A percentile compares a stretch with the other conserved stretches of the same genome.
These are phyloP conservation scores for Tringa solitaria DNA, from an alignment of 2,113 vertebrate genomes.

Conservation along the genomic window DNA sequence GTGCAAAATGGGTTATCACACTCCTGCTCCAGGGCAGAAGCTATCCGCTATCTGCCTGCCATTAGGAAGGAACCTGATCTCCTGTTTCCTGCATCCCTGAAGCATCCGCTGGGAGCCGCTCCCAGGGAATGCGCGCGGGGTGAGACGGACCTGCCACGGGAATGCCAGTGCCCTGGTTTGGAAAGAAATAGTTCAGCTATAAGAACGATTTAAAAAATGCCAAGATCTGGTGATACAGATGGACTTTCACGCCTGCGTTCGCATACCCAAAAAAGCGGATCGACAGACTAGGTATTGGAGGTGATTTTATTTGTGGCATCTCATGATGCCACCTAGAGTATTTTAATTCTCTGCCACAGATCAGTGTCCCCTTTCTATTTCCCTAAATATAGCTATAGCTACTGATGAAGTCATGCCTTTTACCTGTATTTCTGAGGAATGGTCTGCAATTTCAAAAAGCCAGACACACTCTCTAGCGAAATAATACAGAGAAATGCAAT, in stretches of 20 bases:
- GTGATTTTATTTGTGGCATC: not conserved
- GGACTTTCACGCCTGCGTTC: not conserved
- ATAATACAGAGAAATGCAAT: not conserved
- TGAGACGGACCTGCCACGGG: not conserved
- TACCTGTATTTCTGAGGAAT: not conserved
- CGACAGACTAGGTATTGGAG: not conserved
- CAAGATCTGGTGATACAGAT: too few species aligned
- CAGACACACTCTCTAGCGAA: not conserved
- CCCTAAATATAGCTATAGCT: not conserved
- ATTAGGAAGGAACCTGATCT: not conserved
- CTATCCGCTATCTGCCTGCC: not conserved
- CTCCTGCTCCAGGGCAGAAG: not conserved
- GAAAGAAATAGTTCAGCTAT: not conserved
- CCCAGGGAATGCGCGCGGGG: accelerated
- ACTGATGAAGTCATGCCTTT: not conserved
- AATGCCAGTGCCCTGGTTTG: too few species aligned
- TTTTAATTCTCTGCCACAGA: not conserved
- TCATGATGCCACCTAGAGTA: not conserved
- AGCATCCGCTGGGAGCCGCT: not conserved
- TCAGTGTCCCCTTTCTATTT: not conserved
- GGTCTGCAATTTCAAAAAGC: not conserved
- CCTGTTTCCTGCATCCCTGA: not conserved
- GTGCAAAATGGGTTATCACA: not conserved
- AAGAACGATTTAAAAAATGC: not conserved
- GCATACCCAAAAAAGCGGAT: not conserved